These are phyloP conservation scores for Paracentrotus lividus DNA, from an alignment of 53 echinoderm and acorn worm genomes.

Conservation along the genomic window DNA sequence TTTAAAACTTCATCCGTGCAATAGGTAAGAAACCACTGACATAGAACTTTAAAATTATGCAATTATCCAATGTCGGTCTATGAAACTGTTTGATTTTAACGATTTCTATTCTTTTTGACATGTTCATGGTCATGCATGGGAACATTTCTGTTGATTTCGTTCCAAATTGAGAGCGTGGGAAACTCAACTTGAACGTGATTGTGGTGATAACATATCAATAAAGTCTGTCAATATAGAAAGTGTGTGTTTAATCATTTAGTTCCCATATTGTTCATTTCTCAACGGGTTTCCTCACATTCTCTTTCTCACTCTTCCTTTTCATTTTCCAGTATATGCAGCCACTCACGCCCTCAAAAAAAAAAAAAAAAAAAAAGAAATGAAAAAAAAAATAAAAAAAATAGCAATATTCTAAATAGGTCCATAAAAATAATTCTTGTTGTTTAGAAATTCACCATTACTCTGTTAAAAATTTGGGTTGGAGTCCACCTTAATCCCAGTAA, in stretches of 20 bases:
- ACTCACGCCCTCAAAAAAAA: no score
- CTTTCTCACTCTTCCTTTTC: background rate
- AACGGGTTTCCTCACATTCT: background rate
- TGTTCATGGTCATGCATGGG: conserved; percentile 24
- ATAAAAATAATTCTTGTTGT: no score
- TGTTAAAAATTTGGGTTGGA: no score
- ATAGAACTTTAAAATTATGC: background rate
- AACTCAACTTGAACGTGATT: background rate
- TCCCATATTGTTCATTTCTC: background rate
- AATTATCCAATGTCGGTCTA: background rate
- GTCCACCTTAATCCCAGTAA: no score
- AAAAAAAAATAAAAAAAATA: no score
- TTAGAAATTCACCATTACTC: no score
- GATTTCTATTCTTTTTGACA: background rate
- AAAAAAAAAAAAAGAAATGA: no score
- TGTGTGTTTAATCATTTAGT: background rate
- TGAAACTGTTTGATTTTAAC: conserved; percentile 14
- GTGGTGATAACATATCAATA: conserved; percentile 5
- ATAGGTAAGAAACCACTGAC: background rate
- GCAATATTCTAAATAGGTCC: no score
- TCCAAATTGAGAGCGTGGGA: background rate
- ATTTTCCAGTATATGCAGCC: no score
- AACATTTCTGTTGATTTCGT: background rate
- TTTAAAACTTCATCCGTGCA: background rate
- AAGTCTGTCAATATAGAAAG: conserved; percentile 8